Evolutionary conservation across 2,797 vertebrate species (phyloP), one percentile per base, ranked within the genome.

Genomic region (Hyperoplus immaculatus): DNA sequence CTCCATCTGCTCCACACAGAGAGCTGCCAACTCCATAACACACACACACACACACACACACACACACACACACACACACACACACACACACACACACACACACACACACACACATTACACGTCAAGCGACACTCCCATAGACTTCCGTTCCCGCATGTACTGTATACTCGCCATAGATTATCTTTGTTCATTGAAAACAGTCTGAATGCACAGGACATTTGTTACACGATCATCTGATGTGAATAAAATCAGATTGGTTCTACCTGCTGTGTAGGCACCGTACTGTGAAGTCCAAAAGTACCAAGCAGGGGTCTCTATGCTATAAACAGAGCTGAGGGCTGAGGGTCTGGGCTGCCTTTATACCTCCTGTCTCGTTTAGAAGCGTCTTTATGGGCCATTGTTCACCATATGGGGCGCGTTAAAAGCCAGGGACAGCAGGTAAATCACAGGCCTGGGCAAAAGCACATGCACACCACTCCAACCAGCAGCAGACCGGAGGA

Each of bases 331-430:
- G 70, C 69, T 6, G 71, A 50, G 62, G 29, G 57, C 65, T 62
- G 53, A 72, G 82, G 29, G 68, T 78, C 83, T 70, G 75, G 72
- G 55, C 75, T 74, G 89, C 90, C 83, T 92, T 94, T 94, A 91
- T 93, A 95, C 95, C 88, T 95, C 92, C 93, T 93, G 93, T 92
- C 91, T 94, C 95, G 84, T 92, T 96, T 95, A 93, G 92, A 92
- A 92, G 93, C 86, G 88, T 94, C 93, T 95, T 96, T 95, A 95
- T 89, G 93, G 93, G 93, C 93, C 94, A 95, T 95, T 96, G 95
- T 93, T 94, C 93, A 93, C 95, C 97, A 97, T 96, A 97, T 97
- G 97, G 96, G 97, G 96, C 91, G 90, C 93, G 94, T 97, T 97
- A 97, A 96, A 29, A 95, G 88, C 83, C 93, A 89, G 95, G 90